Evolutionary conservation across 2,797 vertebrate species (phyloP).

Genomic region (Eleutherodactylus coqui): DNA sequence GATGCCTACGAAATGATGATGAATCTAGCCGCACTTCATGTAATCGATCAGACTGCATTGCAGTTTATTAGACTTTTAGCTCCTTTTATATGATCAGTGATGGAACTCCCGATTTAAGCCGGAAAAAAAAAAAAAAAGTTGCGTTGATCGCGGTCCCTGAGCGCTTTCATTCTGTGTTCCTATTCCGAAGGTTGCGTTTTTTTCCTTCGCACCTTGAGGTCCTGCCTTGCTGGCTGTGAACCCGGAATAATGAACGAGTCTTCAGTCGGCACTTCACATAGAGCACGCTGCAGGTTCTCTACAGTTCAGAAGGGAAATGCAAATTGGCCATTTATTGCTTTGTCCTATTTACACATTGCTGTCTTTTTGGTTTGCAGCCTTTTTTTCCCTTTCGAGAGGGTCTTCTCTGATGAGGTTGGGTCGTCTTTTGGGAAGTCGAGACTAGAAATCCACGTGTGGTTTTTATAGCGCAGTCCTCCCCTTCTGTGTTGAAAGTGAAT

Average conservation of each 20-base stretch:
- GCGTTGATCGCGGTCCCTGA: no score
- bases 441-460: conserved; percentile 7
- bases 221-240: not conserved
- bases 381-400: not conserved
- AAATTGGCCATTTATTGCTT: conserved; percentile 30
- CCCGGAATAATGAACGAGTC: not conserved
- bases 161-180: not conserved
- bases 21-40: not conserved
- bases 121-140: not conserved
- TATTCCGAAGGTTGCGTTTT: not conserved
- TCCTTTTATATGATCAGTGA: not conserved
- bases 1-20: not conserved
- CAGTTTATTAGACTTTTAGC: not conserved
- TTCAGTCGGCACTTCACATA: not conserved
- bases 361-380: conserved; percentile 12
- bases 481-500: conserved; percentile 28
- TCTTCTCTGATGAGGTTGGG: not conserved
- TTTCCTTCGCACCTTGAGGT: not conserved
- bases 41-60: not conserved
- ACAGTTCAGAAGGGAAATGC: conserved; percentile 7
- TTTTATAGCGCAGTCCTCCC: conserved; percentile 26
- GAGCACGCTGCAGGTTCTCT: not conserved
- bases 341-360: not conserved
- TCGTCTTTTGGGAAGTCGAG: not conserved
- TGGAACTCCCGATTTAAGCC: not conserved